Percentiles rank a stretch among this genome's conserved stretches.
Conservation (phyloP, 1,140 invertebrate genomes). For the Penaeus japonicus region DNA sequence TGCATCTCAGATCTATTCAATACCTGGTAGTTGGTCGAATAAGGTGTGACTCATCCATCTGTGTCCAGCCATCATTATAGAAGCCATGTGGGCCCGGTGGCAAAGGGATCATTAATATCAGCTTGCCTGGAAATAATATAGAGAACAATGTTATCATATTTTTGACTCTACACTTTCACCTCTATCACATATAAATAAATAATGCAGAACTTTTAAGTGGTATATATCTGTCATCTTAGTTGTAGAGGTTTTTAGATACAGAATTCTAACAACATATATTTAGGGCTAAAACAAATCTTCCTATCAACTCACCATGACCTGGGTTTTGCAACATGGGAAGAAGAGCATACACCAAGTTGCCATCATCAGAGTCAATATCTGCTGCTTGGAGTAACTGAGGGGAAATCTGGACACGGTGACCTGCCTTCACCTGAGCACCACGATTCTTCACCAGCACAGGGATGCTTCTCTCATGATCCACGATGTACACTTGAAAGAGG, state of each 20-base stretch:
- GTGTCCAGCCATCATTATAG: conserved; percentile 58
- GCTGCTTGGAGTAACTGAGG: conserved; percentile 48
- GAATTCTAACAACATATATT: neutral
- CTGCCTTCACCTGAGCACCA: conserved; percentile 36
- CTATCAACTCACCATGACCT: conserved; percentile 33
- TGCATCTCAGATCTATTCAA: too few species aligned
- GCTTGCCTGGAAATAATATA: conserved; percentile 35
- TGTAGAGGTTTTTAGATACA: too few species aligned
- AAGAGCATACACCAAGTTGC: conserved; percentile 51
- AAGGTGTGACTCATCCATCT: conserved; percentile 58
- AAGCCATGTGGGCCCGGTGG: conserved; percentile 57
- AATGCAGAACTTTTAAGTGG: neutral
- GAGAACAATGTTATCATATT: neutral
- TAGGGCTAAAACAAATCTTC: neutral
- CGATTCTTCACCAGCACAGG: conserved; percentile 54
- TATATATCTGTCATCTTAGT: too few species aligned
- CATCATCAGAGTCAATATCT: conserved; percentile 56
- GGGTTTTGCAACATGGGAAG: conserved; percentile 48
- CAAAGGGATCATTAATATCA: conserved; percentile 54
- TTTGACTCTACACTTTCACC: neutral
- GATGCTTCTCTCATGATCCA: conserved; percentile 31
- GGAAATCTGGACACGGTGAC: conserved; percentile 48
- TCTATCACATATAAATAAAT: neutral
- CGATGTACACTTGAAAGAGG: conserved; percentile 42
- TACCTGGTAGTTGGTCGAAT: conserved; percentile 53